Percentiles rank a stretch among this genome's conserved stretches.
These are phyloP conservation scores for Ascidia mentula DNA, from an alignment of 23 tunicate genomes.

Conservation along the genomic window DNA sequence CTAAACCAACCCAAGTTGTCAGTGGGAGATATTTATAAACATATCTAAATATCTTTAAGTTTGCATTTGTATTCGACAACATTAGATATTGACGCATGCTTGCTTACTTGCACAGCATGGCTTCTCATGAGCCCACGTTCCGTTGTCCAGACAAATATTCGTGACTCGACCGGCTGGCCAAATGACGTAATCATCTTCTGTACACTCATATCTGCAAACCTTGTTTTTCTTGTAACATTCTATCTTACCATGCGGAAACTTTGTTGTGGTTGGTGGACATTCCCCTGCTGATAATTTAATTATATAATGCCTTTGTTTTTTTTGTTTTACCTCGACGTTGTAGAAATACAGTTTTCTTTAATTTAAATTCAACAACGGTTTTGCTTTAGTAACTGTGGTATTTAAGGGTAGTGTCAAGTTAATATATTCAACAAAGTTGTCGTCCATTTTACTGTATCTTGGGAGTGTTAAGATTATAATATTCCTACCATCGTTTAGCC, in stretches of 20 bases:
- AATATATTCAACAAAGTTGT: neutral
- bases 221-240: neutral
- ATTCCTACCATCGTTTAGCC: no score
- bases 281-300: neutral
- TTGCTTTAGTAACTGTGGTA: neutral
- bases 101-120: neutral
- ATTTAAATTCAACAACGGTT: neutral
- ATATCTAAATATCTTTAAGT: no score
- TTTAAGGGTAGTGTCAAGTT: neutral
- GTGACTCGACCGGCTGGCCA: neutral
- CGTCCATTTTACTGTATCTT: no score
- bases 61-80: no score
- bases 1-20: no score
- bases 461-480: no score
- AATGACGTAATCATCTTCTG: neutral
- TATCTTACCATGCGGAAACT: constrained; percentile 1
- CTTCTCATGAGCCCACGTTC: neutral
- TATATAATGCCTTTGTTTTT: no score
- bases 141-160: neutral
- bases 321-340: no score
- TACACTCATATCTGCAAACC: neutral
- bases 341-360: no score
- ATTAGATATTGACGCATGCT: no score
- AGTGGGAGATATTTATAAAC: no score
- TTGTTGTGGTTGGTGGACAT: neutral